Base-by-base conservation (phyloP, 2,888 invertebrate species). In the Papilio protenor region DNA sequence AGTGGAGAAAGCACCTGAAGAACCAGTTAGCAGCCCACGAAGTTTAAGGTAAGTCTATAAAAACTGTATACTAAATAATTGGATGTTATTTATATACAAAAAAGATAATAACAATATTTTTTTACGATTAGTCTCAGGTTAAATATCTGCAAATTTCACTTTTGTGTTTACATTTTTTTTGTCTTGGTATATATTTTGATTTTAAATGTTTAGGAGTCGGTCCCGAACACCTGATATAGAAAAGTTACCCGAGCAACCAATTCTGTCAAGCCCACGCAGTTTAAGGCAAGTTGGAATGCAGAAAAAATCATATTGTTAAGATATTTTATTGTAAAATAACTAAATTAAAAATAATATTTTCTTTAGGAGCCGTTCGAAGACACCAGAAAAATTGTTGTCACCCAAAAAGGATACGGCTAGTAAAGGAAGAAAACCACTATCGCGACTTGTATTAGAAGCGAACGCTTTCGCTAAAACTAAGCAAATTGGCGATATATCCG, bases 391-490 rank as follows among this genome's bases (percentile, higher is more conserved):
- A 82, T 79, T 90, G 1, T 87, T 92, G 85, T 90, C 94, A 1
- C 90, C 93, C 1, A 92, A 89, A 81, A 82, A 86, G 64, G 94
- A 93, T 52, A 85, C 85, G 4, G 83, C 89, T 1, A 84, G 85
- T 23, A 88, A 88, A 78, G 81, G 83, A 75, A 93, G 90, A 76
- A 95, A 92, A 82, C 90, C 95, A 0, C 83, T 95, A 2, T 91
- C 93, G 0, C 88, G 95, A 80, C 85, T 92, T 33, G 95, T 95
- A 0, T 80, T 95, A 64, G 95, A 95, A 87, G 90, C 92, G 6
- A 95, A 94, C 75, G 84, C 94, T 0, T 92, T 92, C 70, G 89
- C 92, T 5, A 93, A 92, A 89, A 88, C 90, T 0, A 94, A 92
- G 81, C 84, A 85, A 73, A 83, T 84, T 27, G 40, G 83, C 11